Percentiles rank a stretch among this genome's conserved stretches.
phyloP scores from a whole-genome alignment of 2,113 vertebrate genomes.

The Brachirus orientalis region DNA sequence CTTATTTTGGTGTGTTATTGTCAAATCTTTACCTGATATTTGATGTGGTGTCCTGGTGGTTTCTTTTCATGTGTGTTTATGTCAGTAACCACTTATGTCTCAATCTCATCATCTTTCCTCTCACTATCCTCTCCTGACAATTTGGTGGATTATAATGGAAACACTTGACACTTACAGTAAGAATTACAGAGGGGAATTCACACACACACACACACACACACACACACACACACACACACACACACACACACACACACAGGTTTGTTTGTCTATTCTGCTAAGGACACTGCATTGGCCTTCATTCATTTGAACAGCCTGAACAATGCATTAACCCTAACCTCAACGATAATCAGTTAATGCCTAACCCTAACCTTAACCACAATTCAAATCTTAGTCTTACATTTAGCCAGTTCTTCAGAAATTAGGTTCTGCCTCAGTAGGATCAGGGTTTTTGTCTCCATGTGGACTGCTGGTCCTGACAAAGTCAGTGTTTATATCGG shows the following conservation, averaged over 20 bases:
- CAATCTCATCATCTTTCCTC: conserved; percentile 42
- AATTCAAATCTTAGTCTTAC: too few species aligned
- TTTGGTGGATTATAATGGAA: conserved; percentile 47
- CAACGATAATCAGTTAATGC: too few species aligned
- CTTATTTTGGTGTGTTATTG: conserved; percentile 27
- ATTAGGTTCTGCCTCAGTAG: too few species aligned
- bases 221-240: conserved; percentile 17
- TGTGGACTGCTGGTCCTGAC: too few species aligned
- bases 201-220: conserved; percentile 13
- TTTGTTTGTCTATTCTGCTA: too few species aligned
- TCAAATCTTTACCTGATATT: conserved; percentile 29
- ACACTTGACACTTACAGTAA: conserved; percentile 17
- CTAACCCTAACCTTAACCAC: too few species aligned
- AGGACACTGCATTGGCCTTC: too few species aligned
- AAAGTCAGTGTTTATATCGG: too few species aligned
- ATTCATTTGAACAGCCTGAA: too few species aligned
- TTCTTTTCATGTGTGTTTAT: conserved; percentile 43
- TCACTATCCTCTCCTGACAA: conserved; percentile 23
- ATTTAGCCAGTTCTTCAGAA: too few species aligned
- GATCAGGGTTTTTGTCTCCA: too few species aligned
- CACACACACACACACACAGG: background rate
- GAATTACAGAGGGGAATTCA: conserved; percentile 12
- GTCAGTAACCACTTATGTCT: conserved; percentile 65
- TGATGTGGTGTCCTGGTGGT: conserved; percentile 24
- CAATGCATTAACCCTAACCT: too few species aligned